Evolutionary conservation across 2,113 vertebrate genomes (phyloP).

Genomic region (Barbus barbus): DNA sequence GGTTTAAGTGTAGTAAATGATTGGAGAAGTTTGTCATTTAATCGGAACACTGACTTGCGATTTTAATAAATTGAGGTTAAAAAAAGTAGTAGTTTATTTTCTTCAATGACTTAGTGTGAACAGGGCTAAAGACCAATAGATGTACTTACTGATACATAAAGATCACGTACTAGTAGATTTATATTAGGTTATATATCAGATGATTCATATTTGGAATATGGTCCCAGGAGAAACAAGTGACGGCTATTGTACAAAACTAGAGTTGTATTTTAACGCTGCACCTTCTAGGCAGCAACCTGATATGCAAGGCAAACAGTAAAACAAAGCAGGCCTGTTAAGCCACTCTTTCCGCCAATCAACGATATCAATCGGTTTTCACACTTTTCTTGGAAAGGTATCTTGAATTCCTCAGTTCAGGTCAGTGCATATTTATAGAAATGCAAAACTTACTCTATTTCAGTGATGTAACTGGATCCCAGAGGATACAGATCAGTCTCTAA

Average conservation of each 20-base stretch:
- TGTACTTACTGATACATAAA: too few species aligned
- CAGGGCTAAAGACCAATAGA: too few species aligned
- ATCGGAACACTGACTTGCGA: too few species aligned
- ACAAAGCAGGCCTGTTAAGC: background rate
- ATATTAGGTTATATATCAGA: too few species aligned
- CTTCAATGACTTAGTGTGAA: too few species aligned
- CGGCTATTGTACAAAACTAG: background rate
- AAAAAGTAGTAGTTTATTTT: too few species aligned
- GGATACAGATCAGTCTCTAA: constrained; percentile 82
- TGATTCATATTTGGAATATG: too few species aligned
- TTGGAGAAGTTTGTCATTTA: background rate
- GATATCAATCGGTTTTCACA: background rate
- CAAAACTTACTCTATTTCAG: constrained; percentile 77
- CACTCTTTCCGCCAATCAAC: background rate
- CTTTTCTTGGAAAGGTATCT: background rate
- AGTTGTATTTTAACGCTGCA: background rate
- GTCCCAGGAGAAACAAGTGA: background rate
- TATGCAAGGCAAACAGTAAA: background rate
- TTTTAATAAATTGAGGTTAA: too few species aligned
- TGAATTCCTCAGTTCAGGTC: background rate
- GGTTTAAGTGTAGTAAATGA: too few species aligned
- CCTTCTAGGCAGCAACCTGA: background rate
- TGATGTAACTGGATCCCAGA: constrained; percentile 80
- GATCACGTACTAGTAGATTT: background rate
- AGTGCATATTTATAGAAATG: background rate